phyloP scores from a whole-genome alignment of 1,140 invertebrate species.

The Tetraneura akinire region DNA sequence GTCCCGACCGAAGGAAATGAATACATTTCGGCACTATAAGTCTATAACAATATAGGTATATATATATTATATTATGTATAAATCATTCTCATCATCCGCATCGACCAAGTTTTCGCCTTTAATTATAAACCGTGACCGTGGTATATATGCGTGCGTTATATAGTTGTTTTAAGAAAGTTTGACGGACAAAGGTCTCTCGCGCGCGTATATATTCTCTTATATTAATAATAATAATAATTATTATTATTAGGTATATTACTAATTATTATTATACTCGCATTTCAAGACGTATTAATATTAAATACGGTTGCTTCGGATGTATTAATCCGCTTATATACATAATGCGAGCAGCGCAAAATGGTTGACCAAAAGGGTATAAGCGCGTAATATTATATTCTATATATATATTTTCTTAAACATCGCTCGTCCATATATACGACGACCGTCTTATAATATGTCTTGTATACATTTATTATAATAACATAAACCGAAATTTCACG shows the following conservation, averaged over 20 bases:
- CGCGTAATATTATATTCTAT: no score
- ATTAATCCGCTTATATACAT: slow-evolving; percentile 36
- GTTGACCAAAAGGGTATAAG: neutral
- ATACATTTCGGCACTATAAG: neutral
- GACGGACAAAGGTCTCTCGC: slow-evolving; percentile 39
- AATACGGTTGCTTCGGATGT: slow-evolving; percentile 26
- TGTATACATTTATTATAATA: no score
- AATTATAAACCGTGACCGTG: slow-evolving; percentile 9
- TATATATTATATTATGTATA: no score
- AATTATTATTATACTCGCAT: slow-evolving; percentile 11
- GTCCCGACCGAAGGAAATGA: no score
- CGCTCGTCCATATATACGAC: neutral
- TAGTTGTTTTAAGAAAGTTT: slow-evolving; percentile 48
- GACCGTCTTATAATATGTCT: neutral
- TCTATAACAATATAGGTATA: no score
- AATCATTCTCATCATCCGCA: slow-evolving; percentile 13
- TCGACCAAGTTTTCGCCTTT: slow-evolving; percentile 37
- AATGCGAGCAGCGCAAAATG: neutral
- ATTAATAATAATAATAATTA: neutral
- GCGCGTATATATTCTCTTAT: slow-evolving; percentile 1
- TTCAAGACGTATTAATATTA: slow-evolving; percentile 38
- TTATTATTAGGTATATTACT: no score
- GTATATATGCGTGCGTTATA: no score
- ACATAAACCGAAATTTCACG: neutral
- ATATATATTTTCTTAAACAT: slow-evolving; percentile 5